Conservation (phyloP, 1,140 invertebrate genomes). For the Trichonephila clavipes region DNA sequence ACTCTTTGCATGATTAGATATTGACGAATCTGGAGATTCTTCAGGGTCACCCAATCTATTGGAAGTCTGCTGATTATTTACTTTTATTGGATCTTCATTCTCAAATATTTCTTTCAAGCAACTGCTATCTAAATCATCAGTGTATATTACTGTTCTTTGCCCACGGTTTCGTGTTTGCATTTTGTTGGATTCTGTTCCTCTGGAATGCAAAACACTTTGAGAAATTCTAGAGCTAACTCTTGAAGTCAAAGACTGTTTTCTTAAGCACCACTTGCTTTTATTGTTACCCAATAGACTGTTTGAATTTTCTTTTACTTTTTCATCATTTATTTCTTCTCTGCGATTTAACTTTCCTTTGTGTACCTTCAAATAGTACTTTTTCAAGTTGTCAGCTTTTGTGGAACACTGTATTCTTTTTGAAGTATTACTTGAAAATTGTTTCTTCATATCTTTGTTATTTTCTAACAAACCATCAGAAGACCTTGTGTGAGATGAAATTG, state of each 20-base stretch:
- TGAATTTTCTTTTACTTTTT: conserved; percentile 27
- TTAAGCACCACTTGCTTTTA: conserved; percentile 53
- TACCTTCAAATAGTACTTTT: neutral
- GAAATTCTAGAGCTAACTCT: conserved; percentile 30
- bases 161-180: conserved; percentile 80
- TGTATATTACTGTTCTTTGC: conserved; percentile 80
- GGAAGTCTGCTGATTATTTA: neutral
- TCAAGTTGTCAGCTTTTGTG: neutral
- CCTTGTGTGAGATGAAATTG: conserved; percentile 41
- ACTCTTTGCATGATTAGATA: neutral
- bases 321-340: neutral
- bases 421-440: neutral
- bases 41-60: neutral
- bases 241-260: neutral
- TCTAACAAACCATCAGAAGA: neutral
- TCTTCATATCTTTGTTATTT: neutral
- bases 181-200: conserved; percentile 25
- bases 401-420: neutral
- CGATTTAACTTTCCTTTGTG: neutral
- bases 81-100: conserved; percentile 53
- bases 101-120: conserved; percentile 52
- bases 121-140: conserved; percentile 78
- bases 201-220: neutral
- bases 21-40: neutral
- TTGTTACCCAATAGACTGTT: neutral